Evolutionary conservation across 2,797 vertebrate species (phyloP).

Genomic region (Trachurus trachurus): DNA sequence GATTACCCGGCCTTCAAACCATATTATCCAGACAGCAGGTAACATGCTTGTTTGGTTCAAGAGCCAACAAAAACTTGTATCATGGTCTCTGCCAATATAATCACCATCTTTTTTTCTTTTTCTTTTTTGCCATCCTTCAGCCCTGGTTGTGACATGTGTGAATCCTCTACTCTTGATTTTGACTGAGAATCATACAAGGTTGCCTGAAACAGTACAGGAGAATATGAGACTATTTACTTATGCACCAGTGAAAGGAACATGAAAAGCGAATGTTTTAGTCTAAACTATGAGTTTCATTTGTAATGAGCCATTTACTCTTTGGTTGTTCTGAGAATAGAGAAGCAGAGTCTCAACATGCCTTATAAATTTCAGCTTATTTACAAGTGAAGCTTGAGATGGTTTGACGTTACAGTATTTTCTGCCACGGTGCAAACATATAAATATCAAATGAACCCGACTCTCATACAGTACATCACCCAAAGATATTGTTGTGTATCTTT

Average conservation of each 20-base stretch:
- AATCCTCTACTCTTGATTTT: background rate
- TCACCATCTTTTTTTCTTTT: no score
- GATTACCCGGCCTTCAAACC: no score
- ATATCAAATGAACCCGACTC: slow-evolving; percentile 16
- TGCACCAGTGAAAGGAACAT: no score
- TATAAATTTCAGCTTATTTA: slow-evolving; percentile 44
- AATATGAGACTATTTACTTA: no score
- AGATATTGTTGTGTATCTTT: slow-evolving; percentile 10
- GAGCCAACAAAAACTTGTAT: no score
- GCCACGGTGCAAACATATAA: slow-evolving; percentile 19
- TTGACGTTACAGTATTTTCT: slow-evolving; percentile 28
- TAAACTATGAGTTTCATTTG: background rate
- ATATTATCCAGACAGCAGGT: no score
- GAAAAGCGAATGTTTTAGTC: background rate
- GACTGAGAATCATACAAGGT: background rate
- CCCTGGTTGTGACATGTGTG: background rate
- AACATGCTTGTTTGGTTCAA: no score
- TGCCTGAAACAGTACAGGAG: background rate
- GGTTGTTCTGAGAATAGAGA: slow-evolving; percentile 13
- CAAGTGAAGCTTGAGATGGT: slow-evolving; percentile 39
- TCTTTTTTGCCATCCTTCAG: no score
- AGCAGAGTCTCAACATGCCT: slow-evolving; percentile 4
- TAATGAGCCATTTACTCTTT: slow-evolving; percentile 3
- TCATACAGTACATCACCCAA: slow-evolving; percentile 1
- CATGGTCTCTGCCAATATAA: no score